Base-by-base conservation (phyloP, 1,140 invertebrate species). In the Ladona fulva region DNA sequence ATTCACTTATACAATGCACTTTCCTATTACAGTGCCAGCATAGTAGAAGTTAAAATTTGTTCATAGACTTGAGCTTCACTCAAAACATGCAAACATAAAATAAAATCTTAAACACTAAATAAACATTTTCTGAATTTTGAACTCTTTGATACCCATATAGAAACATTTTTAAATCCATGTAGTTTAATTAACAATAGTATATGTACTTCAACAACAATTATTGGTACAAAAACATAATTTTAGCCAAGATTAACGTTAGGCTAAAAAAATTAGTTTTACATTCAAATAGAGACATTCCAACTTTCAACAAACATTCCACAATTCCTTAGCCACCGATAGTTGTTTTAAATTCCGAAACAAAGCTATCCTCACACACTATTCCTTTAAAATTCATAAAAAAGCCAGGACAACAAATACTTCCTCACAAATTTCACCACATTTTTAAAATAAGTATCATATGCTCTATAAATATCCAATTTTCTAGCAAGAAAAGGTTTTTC, bases 161-260 rank as follows among this genome's bases (percentile, higher is more conserved):
- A 66, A 66, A 66, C 52, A 66, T 66, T 66, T 66, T 66, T 6
- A 66, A 66, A 19, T 66, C 52, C 52, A 66, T 66, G 52, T 22
- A 66, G 52, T 16, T 19, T 66, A 66, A 66, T 66, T 66, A 66
- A 66, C 52, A 66, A 66, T 66, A 66, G 14, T 66, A 66, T 66
- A 66, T 66, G 52, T 66, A 66, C 52, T 66, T 66, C 52, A 66
- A 66, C 52, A 66, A 66, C 52, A 66, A 66, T 66, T 66, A 19
- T 66, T 12, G n/a, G n/a, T 66, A 66, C 52, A 66, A 66, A 37
- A 66, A 66, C 52, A 66, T 66, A 66, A 66, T 66, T 16, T 66
- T 19, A 22, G 52, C 14, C n/a, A 66, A 19, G 3, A 22, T 16
- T 66, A 66, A 66, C 52, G 14, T 66, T 66, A 66, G 52, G 52